Evolutionary conservation across 1,140 invertebrate species (phyloP).

Genomic region (Tetragonula clypearis): DNA sequence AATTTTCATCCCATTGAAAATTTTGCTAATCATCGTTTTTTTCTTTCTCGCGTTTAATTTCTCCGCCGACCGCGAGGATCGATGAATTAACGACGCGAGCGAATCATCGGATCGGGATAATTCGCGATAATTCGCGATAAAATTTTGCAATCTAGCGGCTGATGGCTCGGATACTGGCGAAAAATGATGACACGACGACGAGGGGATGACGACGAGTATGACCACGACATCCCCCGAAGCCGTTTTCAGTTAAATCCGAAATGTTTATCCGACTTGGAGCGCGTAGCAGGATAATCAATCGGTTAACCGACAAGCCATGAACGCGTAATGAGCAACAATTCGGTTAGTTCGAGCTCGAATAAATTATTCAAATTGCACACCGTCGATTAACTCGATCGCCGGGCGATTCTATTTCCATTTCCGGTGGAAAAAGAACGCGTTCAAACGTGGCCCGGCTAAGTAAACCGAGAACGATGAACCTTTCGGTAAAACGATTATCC

Average conservation of each 20-base stretch:
- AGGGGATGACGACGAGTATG: no score
- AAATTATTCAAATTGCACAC: constrained; percentile 51
- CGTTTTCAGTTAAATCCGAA: constrained; percentile 21
- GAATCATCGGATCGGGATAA: constrained; percentile 8
- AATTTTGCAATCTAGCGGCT: constrained; percentile 4
- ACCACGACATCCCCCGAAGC: background rate
- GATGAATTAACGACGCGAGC: constrained; percentile 2
- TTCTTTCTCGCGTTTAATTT: background rate
- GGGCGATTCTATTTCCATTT: constrained; percentile 17
- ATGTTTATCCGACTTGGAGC: constrained; percentile 37
- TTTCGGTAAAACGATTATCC: background rate
- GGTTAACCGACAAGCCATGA: constrained; percentile 56
- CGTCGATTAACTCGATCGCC: constrained; percentile 43
- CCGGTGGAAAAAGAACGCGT: background rate
- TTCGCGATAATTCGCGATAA: constrained; percentile 26
- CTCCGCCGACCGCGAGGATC: background rate
- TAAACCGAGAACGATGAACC: background rate
- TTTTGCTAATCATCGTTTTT: background rate
- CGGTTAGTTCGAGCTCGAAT: constrained; percentile 36
- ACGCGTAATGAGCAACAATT: constrained; percentile 58
- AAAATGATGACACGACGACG: no score
- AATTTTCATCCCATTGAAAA: background rate
- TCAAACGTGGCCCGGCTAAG: background rate
- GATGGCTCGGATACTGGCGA: background rate
- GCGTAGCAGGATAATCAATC: constrained; percentile 51